Percentiles rank a stretch among this genome's conserved stretches.
phyloP scores from a whole-genome alignment of 2,113 vertebrate species.

The Alosa alosa region DNA sequence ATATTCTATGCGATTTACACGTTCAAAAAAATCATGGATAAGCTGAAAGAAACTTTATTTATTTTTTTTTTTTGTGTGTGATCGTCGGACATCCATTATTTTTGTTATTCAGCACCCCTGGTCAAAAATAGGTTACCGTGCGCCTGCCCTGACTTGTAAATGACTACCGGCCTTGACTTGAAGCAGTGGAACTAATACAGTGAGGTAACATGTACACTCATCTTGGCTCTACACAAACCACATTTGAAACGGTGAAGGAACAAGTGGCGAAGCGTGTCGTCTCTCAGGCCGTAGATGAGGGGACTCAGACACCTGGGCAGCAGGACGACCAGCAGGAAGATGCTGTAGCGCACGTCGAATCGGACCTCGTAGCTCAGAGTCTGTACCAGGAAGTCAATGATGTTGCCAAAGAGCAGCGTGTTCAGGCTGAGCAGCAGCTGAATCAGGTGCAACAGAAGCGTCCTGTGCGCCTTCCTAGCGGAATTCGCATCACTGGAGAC shows the following conservation, averaged over 20 bases:
- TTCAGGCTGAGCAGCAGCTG: conserved; percentile 21
- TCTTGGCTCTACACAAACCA: not conserved
- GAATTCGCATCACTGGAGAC: not conserved
- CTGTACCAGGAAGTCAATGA: not conserved
- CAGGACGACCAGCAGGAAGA: not conserved
- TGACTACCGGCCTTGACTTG: too few relatives aligned
- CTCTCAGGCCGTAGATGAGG: conserved; percentile 53
- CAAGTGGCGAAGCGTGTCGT: conserved; percentile 28
- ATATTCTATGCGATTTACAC: too few relatives aligned
- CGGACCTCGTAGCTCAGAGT: not conserved
- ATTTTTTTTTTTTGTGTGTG: too few relatives aligned
- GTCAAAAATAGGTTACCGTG: too few relatives aligned
- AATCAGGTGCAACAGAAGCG: conserved; percentile 11
- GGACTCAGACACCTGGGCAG: conserved; percentile 34
- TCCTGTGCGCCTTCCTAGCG: conserved; percentile 17
- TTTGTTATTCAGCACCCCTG: too few relatives aligned
- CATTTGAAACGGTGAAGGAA: conserved; percentile 26
- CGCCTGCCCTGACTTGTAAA: too few relatives aligned
- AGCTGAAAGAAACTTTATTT: too few relatives aligned
- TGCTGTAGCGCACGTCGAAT: not conserved
- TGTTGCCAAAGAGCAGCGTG: conserved; percentile 20
- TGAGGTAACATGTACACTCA: not conserved
- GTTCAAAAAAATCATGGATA: too few relatives aligned
- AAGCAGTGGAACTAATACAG: not conserved
- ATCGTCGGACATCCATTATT: too few relatives aligned